phyloP scores from a whole-genome alignment of 2,113 vertebrate genomes.

The Seriola quinqueradiata region DNA sequence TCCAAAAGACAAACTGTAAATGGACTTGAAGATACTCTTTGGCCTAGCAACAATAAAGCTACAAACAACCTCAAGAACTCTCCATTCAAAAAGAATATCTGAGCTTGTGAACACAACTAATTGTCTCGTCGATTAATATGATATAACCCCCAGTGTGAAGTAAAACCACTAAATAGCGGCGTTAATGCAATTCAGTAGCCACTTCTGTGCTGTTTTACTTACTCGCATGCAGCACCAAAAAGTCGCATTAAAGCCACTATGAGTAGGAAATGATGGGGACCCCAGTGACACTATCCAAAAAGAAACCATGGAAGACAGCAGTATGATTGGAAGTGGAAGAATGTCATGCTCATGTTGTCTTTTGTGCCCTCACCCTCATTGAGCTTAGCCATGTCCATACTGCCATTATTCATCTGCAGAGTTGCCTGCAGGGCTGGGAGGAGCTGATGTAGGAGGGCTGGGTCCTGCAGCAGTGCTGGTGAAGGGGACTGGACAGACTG shows the following conservation, averaged over 20 bases:
- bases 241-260: background rate
- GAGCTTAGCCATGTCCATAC: slow-evolving; percentile 97
- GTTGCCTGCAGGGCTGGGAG: slow-evolving; percentile 97
- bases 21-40: background rate
- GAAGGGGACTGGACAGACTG: slow-evolving; percentile 91
- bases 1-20: background rate
- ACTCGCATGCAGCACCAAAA: background rate
- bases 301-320: background rate
- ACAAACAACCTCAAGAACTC: slow-evolving; percentile 3
- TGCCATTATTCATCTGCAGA: slow-evolving; percentile 97
- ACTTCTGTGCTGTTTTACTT: background rate
- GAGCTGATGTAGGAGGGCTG: slow-evolving; percentile 96
- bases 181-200: background rate
- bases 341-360: background rate
- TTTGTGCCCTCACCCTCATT: slow-evolving; percentile 91
- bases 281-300: background rate
- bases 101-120: background rate
- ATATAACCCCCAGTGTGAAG: background rate
- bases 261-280: background rate
- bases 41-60: background rate
- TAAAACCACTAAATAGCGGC: background rate
- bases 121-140: too few relatives aligned
- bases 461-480: slow-evolving; percentile 95
- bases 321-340: background rate
- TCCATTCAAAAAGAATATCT: background rate